A percentile compares a stretch with the other conserved stretches of the same genome.
Conservation (phyloP, 2,888 invertebrate genomes). For the Cheilosia pagana region DNA sequence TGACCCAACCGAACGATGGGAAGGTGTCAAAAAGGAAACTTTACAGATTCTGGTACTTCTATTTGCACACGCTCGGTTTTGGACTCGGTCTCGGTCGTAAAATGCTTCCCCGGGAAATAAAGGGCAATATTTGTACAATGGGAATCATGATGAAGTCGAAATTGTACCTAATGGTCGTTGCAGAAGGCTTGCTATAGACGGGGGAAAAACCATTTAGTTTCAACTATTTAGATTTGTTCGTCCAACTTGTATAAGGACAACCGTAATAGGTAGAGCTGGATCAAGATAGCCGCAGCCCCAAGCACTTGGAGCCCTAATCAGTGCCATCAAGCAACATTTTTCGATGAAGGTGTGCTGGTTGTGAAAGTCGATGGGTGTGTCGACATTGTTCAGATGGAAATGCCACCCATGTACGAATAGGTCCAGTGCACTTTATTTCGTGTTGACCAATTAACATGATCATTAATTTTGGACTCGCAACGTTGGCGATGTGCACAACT, state of each 20-base stretch:
- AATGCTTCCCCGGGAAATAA: conserved; percentile 21
- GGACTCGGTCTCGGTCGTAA: no score
- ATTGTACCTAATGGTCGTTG: conserved; percentile 31
- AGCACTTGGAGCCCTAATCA: conserved; percentile 34
- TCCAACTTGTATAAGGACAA: conserved; percentile 12
- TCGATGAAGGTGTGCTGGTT: conserved; percentile 8
- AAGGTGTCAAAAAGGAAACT: conserved; percentile 32
- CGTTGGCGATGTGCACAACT: conserved; percentile 28
- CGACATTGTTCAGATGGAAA: background rate
- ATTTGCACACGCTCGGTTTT: background rate
- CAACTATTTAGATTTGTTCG: conserved; percentile 11
- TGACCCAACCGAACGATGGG: conserved; percentile 35
- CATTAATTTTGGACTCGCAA: conserved; percentile 7
- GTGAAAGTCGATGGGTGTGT: background rate
- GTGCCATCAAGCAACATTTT: conserved; percentile 24
- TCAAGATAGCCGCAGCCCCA: conserved; percentile 23
- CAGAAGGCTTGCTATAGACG: background rate
- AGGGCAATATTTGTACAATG: conserved; percentile 44
- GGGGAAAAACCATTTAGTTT: conserved; percentile 22
- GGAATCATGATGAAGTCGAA: conserved; percentile 41
- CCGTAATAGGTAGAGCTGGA: conserved; percentile 28
- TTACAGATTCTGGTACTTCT: background rate
- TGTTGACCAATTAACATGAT: conserved; percentile 51
- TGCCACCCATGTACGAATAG: conserved; percentile 1
- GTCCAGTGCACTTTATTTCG: conserved; percentile 10